These are phyloP conservation scores for Ptilodon capucinus DNA, from an alignment of 2,888 invertebrate species.

Conservation along the genomic window DNA sequence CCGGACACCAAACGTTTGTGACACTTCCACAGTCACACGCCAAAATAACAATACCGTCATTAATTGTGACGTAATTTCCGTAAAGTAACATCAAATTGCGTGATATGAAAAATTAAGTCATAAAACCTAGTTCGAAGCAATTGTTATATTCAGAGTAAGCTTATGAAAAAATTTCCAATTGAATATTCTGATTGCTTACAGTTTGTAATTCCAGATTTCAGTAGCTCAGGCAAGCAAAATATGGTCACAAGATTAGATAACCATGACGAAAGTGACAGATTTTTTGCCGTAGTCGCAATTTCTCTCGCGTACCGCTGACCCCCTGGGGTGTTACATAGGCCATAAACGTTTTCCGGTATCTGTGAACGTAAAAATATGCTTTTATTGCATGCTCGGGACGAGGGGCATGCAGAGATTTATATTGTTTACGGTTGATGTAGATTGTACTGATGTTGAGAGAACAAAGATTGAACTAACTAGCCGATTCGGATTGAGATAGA, in stretches of 20 bases:
- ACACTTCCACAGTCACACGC: conserved; percentile 30
- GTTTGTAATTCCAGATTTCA: no score
- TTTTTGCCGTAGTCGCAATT: neutral
- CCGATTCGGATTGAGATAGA: no score
- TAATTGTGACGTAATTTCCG: conserved; percentile 23
- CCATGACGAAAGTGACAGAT: neutral
- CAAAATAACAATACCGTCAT: conserved; percentile 24
- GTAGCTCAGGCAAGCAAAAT: neutral
- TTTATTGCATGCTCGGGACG: neutral
- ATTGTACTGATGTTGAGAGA: neutral
- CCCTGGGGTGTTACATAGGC: neutral
- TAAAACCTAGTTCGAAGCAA: neutral
- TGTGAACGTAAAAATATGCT: neutral
- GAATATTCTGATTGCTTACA: no score
- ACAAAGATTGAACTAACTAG: neutral
- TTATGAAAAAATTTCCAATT: neutral
- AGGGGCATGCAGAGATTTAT: neutral
- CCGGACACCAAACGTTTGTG: conserved; percentile 13
- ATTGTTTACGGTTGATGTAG: neutral
- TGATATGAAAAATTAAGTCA: conserved; percentile 1
- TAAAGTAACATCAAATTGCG: conserved; percentile 10
- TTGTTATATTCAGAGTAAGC: conserved; percentile 2
- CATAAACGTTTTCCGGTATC: neutral
- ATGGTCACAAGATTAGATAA: neutral
- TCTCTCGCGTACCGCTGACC: neutral